Conservation (phyloP, 2,113 vertebrate species). For the Pterocles orientalis region DNA sequence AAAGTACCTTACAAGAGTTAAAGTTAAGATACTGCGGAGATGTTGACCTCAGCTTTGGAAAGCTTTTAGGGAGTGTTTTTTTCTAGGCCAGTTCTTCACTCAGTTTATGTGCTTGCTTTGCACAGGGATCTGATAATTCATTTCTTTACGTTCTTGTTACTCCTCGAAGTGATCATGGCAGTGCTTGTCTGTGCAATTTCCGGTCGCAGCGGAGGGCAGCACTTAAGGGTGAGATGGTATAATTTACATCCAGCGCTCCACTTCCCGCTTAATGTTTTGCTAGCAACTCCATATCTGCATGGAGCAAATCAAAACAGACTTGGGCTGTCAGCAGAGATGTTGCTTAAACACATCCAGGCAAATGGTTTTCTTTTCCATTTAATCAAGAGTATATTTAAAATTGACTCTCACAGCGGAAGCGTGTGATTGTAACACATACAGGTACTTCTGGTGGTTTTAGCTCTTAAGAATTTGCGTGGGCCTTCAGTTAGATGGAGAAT, state of each 20-base stretch:
- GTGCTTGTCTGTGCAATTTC: not conserved
- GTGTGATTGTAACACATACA: not conserved
- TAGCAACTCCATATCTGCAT: not conserved
- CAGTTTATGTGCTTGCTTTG: not conserved
- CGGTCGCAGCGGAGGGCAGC: slow-evolving; percentile 31
- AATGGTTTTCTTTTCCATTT: not conserved
- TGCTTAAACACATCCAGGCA: not conserved
- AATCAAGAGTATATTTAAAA: slow-evolving; percentile 16
- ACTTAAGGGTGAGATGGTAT: slow-evolving; percentile 12
- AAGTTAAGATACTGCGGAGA: not conserved
- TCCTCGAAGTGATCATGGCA: not conserved
- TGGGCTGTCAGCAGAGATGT: not conserved
- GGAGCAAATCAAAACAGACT: slow-evolving; percentile 24
- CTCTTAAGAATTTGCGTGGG: not conserved
- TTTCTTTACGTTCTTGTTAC: not conserved
- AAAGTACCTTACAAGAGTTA: not conserved
- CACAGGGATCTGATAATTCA: not conserved
- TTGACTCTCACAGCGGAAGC: not conserved
- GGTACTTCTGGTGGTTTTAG: not conserved
- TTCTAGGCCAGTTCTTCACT: not conserved
- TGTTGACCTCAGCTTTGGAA: not conserved
- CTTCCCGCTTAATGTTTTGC: not conserved
- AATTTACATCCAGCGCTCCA: not conserved
- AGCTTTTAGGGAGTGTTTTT: not conserved
- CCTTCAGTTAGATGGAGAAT: not conserved